Base-by-base conservation (phyloP, 2,888 invertebrate genomes). In the Chydorus sphaericus region DNA sequence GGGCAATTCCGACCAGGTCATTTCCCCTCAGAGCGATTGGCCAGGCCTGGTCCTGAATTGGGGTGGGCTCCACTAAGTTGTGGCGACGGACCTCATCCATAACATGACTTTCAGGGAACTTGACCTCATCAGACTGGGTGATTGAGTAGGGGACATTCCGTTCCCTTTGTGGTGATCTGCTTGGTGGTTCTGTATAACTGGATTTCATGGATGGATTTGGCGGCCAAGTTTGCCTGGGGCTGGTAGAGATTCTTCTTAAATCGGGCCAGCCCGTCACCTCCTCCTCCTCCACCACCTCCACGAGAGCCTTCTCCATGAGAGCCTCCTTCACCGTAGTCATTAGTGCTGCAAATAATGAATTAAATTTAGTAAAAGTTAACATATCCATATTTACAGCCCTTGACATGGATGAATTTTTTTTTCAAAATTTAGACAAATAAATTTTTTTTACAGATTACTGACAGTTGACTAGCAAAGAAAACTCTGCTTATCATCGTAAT, bases 1-100 rank as follows among this genome's bases (percentile, higher is more conserved):
- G 92, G 52, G 94, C 94, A 64, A 96, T 93, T 31, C 94, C 94
- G 54, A 96, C 93, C 79, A 93, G 80, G 71, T 94, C 90, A 60
- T 87, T 75, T 2, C 94, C 94, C 60, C 87, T 87, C 60, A 96
- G 71, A 10, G 92, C 88, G 63, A 96, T 88, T 0, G 96, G 94
- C 93, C 93, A 94, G 28, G 93, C 92, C 69, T 92, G 90, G 3
- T 90, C 83, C 71, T 96, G 96, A 67, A 96, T 96, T 14, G 93
- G 82, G 5, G 96, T 96, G 0, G 96, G 96, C 60, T 81, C 77
- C 33, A 83, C 81, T 65, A 89, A 91, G 23, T 90, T 91, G 71
- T 83, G 85, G 66, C 82, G 82, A 50, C 81, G 77, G 61, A 84
- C 81, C 68, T 85, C 86, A 57, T 77, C 78, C 75, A 86, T 79